Percentiles rank a stretch among this genome's conserved stretches.
Evolutionary conservation across 1,140 invertebrate species (phyloP).

Genomic region (Drosophila asahinai): DNA sequence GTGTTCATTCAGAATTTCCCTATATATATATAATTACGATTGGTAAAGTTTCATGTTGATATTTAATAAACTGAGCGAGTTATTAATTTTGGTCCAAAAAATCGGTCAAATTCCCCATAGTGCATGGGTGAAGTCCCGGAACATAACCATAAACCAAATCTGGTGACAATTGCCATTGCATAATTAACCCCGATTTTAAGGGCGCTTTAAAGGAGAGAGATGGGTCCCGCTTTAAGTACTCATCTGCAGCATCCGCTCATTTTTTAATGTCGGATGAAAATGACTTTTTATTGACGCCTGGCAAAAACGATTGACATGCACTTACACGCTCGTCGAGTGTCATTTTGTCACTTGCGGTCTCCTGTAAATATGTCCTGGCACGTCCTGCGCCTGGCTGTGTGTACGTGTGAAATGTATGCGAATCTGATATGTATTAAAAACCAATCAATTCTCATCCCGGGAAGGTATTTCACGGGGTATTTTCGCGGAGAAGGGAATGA

Average conservation of each 20-base stretch:
- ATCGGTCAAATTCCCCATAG: no score
- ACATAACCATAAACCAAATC: slow-evolving; percentile 34
- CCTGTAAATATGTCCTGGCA: slow-evolving; percentile 11
- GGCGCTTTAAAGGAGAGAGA: slow-evolving; percentile 16
- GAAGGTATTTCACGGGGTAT: not conserved
- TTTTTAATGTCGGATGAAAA: slow-evolving; percentile 62
- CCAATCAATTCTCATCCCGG: slow-evolving; percentile 14
- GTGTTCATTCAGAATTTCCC: no score
- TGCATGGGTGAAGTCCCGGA: not conserved
- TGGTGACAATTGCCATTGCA: slow-evolving; percentile 20
- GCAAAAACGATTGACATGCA: slow-evolving; percentile 73
- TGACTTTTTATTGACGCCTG: slow-evolving; percentile 60
- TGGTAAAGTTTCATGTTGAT: no score
- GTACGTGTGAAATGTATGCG: slow-evolving; percentile 9
- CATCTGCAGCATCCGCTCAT: slow-evolving; percentile 26
- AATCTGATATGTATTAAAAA: slow-evolving; percentile 32
- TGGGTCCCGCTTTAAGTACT: slow-evolving; percentile 33
- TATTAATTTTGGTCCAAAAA: no score
- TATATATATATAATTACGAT: no score
- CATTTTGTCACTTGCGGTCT: slow-evolving; percentile 51
- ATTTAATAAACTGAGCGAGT: no score
- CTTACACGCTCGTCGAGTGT: slow-evolving; percentile 59
- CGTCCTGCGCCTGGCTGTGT: slow-evolving; percentile 1
- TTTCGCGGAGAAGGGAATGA: no score
- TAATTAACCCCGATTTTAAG: slow-evolving; percentile 39